Base-by-base conservation (phyloP, 23 tunicate genomes). In the Halocynthia roretzi region DNA sequence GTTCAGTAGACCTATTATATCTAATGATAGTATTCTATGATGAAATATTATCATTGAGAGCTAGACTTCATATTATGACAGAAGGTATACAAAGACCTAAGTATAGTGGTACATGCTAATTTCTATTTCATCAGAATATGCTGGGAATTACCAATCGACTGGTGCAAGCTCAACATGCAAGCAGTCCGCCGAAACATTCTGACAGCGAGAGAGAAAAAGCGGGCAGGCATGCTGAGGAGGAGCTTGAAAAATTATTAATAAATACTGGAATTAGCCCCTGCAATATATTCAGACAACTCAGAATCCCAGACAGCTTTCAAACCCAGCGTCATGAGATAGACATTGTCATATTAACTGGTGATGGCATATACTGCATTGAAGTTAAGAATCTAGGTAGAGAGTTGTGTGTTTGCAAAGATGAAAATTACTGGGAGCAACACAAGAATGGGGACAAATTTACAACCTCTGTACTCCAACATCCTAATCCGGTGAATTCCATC, bases 271-370 rank as follows among this genome's bases (percentile, higher is more conserved):
- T 92, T 21, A 55, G 68, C 53, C 21, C 64, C 54, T 55, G 63
- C 8, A 69, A 92, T 55, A 66, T 92, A 7, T 92, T 86, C 76
- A 67, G 80, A 81, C 20, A 87, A 8, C 56, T 92, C 50, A 71
- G 98, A 8, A 82, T 92, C 2, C 98, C 98, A 8, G 88, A 92
- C 75, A 80, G 82, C 52, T 86, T 92, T 70, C 98, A 92, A 92
- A 92, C 98, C 7, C 51, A 83, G 10, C 70, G 98, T 7, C 87
- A 82, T 74, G 98, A 92, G 75, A 86, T 92, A 8, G 98, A 92
- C 66, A 14, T 92, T 9, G 84, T 86, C 60, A 77, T 92, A 11
- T 19, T 92, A 15, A 78, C 78, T 68, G 87, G 77, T 12, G 84
- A 86, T 67, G 89, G 88, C 8, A 72, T 92, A 8, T 86, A 84